Evolutionary conservation across 2,888 invertebrate genomes (phyloP), one percentile per base, ranked within the genome.

Genomic region (Eristalinus sepulchralis): DNA sequence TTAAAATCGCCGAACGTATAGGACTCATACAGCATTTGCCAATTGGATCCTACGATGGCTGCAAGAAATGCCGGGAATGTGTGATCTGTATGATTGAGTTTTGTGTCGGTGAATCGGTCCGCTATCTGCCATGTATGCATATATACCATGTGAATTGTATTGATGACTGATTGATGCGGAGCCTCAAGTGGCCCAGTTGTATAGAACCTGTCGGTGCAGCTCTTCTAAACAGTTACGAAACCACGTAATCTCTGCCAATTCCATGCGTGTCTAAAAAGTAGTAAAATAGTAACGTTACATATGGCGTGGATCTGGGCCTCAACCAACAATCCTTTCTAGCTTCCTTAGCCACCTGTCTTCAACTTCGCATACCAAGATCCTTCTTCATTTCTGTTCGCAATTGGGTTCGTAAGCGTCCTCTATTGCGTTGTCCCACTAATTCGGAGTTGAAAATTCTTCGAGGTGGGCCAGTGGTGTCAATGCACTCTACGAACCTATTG

Each of bases 41-140:
- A 0, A 96, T 96, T 86, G 96, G 97, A n/a, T 94, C 95, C 53
- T 97, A 96, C 91, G 96, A 97, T 91, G 97, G 96, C 9, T 95
- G 95, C 88, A 96, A 96, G 91, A 97, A 96, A 91, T 95, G 95
- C 71, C 94, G 95, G 89, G 97, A 97, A 92, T 98, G 98, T 93
- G 97, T 97, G 39, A 98, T 98, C 90, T 98, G 98, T 92, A 98
- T 98, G 97, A 95, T 96, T 89, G 98, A 98, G 91, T 96, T 98
- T 92, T 93, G 95, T 88, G 94, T 96, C 36, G 97, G 96, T 57
- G 92, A 92, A 83, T 89, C 94, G 64, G 95, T 97, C 72, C 96
- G 98, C 63, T 97, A 96, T 93, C 94, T 98, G 89, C 97, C 97
- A 1, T 98, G 98, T 92, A 96, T 97, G 96, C 98, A 97, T 92